A percentile compares a stretch with the other conserved stretches of the same genome.
phyloP scores from a whole-genome alignment of 2,797 vertebrate species.

The Pelodytes ibericus region DNA sequence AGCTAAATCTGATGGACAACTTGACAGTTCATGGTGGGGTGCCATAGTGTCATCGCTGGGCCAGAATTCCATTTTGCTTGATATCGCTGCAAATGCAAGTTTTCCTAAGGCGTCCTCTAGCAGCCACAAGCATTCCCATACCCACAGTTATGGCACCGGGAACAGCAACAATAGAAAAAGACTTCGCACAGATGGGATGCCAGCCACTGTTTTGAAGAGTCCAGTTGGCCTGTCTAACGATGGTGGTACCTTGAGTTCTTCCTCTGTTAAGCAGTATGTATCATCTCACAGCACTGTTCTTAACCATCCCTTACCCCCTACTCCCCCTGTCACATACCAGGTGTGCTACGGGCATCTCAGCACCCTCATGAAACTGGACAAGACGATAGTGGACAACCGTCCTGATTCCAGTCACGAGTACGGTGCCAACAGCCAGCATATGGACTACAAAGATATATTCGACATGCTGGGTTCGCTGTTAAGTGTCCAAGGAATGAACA shows the following conservation, averaged over 20 bases:
- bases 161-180: constrained; percentile 66
- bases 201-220: constrained; percentile 74
- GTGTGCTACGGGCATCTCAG: constrained; percentile 99
- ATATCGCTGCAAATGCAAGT: no score
- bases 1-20: no score
- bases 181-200: constrained; percentile 72
- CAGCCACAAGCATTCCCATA: constrained; percentile 81
- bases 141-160: constrained; percentile 68
- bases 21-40: no score
- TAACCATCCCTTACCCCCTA: constrained; percentile 90
- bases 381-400: constrained; percentile 90
- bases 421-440: constrained; percentile 85
- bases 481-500: constrained; percentile 97
- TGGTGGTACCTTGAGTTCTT: constrained; percentile 81
- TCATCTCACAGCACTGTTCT: constrained; percentile 91
- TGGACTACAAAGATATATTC: constrained; percentile 93
- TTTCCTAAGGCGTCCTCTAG: no score
- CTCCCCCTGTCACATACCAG: constrained; percentile 95
- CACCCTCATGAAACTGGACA: constrained; percentile 94
- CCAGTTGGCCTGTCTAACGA: constrained; percentile 77
- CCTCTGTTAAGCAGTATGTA: constrained; percentile 92
- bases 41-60: no score
- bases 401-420: constrained; percentile 85
- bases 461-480: constrained; percentile 96
- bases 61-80: no score